phyloP scores from a whole-genome alignment of 1,140 invertebrate species.

The Antheraea pernyi region DNA sequence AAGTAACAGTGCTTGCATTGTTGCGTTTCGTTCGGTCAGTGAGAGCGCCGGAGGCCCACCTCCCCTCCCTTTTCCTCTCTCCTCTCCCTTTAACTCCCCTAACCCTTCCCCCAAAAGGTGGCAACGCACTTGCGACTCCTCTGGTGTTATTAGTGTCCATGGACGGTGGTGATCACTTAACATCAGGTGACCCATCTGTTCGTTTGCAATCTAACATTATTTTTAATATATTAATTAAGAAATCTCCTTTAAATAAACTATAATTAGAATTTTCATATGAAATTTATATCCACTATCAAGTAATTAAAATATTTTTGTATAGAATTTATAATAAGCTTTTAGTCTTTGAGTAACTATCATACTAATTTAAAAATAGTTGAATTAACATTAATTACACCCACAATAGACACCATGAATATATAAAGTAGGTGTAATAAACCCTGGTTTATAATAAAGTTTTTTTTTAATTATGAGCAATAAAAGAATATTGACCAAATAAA shows the following conservation, averaged over 20 bases:
- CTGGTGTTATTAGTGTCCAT: too few relatives aligned
- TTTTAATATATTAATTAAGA: too few relatives aligned
- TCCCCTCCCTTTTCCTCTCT: too few relatives aligned
- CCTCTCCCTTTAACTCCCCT: too few relatives aligned
- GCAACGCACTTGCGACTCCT: too few relatives aligned
- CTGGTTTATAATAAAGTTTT: conserved; percentile 3
- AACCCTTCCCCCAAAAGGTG: too few relatives aligned
- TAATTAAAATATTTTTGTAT: not conserved
- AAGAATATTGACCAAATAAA: conserved; percentile 14
- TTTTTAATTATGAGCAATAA: conserved; percentile 9
- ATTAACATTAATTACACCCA: not conserved
- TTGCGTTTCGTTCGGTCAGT: too few relatives aligned
- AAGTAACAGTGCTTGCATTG: too few relatives aligned
- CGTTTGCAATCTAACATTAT: too few relatives aligned
- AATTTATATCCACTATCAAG: not conserved
- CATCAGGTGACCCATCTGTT: too few relatives aligned
- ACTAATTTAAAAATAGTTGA: not conserved
- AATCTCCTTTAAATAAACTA: not conserved
- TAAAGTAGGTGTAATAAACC: not conserved
- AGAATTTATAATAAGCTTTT: not conserved
- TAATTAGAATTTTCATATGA: not conserved
- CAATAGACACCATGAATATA: not conserved
- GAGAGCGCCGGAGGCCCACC: too few relatives aligned
- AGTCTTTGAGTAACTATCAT: not conserved
- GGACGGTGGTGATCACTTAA: too few relatives aligned